phyloP scores from a whole-genome alignment of 2,888 invertebrate genomes.

The Yponomeuta evonymella region DNA sequence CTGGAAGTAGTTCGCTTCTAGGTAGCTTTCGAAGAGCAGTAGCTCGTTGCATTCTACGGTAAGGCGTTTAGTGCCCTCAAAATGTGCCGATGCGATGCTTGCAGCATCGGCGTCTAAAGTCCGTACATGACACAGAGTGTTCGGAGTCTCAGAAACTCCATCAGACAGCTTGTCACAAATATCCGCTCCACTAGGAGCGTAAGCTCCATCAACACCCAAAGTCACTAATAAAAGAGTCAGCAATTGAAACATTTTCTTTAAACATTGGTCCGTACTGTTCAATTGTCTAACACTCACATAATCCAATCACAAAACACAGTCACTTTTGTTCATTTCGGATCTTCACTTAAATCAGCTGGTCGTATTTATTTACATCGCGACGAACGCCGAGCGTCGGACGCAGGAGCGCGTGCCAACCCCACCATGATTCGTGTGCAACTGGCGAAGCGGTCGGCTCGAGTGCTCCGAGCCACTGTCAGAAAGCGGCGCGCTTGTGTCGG shows the following conservation, averaged over 20 bases:
- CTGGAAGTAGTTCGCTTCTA: slow-evolving; percentile 84
- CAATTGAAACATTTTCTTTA: slow-evolving; percentile 69
- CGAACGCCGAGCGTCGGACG: slow-evolving; percentile 47
- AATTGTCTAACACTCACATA: slow-evolving; percentile 8
- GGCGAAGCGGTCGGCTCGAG: slow-evolving; percentile 38
- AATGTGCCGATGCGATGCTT: slow-evolving; percentile 75
- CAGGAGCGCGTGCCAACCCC: slow-evolving; percentile 59
- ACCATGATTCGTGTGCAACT: slow-evolving; percentile 66
- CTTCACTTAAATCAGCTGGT: slow-evolving; percentile 19
- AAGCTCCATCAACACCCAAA: slow-evolving; percentile 67
- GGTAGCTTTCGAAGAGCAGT: slow-evolving; percentile 85
- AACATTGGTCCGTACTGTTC: slow-evolving; percentile 55
- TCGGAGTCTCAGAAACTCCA: slow-evolving; percentile 58
- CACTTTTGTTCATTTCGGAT: slow-evolving; percentile 26
- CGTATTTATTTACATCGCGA: slow-evolving; percentile 61
- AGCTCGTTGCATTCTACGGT: slow-evolving; percentile 86
- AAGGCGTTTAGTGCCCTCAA: slow-evolving; percentile 84
- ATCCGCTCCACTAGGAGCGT: slow-evolving; percentile 60
- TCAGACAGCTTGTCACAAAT: slow-evolving; percentile 56
- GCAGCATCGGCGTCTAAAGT: slow-evolving; percentile 82
- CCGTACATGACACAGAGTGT: slow-evolving; percentile 81
- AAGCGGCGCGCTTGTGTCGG: slow-evolving; percentile 53
- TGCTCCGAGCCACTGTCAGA: slow-evolving; percentile 45
- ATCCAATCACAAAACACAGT: slow-evolving; percentile 19
- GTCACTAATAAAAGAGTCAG: slow-evolving; percentile 71